Percentiles rank a stretch among this genome's conserved stretches.
Conservation (phyloP, 2,888 invertebrate genomes). For the Nysson spinosus region DNA sequence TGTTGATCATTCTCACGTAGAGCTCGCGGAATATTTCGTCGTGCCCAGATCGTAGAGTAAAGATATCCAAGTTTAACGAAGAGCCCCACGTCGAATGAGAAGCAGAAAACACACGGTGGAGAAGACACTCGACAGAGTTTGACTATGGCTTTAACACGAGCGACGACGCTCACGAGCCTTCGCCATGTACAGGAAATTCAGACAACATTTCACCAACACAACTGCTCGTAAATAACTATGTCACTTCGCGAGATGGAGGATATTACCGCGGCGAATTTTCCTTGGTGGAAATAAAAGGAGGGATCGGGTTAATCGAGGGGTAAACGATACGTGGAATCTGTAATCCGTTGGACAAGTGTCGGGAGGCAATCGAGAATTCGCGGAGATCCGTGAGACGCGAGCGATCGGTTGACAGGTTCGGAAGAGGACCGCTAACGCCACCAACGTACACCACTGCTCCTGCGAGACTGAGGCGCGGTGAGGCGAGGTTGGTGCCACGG, state of each 20-base stretch:
- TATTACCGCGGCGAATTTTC: not conserved
- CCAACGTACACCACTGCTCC: constrained; percentile 29
- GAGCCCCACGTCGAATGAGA: constrained; percentile 14
- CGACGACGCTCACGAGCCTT: constrained; percentile 64
- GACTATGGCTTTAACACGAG: constrained; percentile 44
- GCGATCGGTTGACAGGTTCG: constrained; percentile 24
- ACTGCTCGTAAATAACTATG: constrained; percentile 61
- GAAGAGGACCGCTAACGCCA: constrained; percentile 35
- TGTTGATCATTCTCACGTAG: constrained; percentile 83
- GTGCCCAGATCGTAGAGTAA: constrained; percentile 16
- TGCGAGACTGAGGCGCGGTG: constrained; percentile 19
- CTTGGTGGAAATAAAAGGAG: too few species aligned
- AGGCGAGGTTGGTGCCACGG: constrained; percentile 33
- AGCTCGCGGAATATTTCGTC: constrained; percentile 25
- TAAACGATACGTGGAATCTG: too few species aligned
- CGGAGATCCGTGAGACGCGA: constrained; percentile 12
- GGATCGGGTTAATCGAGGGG: too few species aligned
- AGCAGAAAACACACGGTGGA: constrained; percentile 43
- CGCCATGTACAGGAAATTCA: constrained; percentile 66
- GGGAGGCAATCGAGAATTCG: constrained; percentile 13
- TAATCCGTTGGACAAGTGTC: too few species aligned
- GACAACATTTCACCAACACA: constrained; percentile 64
- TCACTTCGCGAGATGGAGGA: constrained; percentile 35
- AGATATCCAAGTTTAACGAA: constrained; percentile 13
- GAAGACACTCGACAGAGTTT: constrained; percentile 45